Conservation (phyloP, 1,140 invertebrate genomes). For the Portunus trituberculatus region DNA sequence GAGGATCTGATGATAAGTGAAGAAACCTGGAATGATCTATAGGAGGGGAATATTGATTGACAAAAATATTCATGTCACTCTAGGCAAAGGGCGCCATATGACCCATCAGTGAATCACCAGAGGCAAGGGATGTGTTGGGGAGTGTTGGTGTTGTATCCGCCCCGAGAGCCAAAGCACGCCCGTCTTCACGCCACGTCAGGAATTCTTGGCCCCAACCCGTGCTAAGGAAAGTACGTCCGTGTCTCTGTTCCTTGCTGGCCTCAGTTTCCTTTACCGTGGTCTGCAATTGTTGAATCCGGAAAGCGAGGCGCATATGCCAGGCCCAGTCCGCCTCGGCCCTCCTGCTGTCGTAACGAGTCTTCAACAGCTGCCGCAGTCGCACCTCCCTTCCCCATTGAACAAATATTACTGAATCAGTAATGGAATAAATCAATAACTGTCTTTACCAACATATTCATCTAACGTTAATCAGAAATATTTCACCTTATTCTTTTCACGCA, state of each 20-base stretch:
- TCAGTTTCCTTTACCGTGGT: background rate
- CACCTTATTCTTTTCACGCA: too few species aligned
- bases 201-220: slow-evolving; percentile 64
- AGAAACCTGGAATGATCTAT: too few species aligned
- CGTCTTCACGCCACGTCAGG: slow-evolving; percentile 51
- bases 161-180: slow-evolving; percentile 39
- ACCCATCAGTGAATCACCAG: slow-evolving; percentile 28
- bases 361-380: slow-evolving; percentile 56
- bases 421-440: background rate
- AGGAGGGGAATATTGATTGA: background rate
- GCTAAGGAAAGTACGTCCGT: slow-evolving; percentile 43
- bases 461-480: too few species aligned
- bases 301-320: slow-evolving; percentile 69
- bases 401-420: background rate
- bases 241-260: background rate
- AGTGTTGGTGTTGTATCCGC: background rate
- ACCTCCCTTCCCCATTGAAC: slow-evolving; percentile 34
- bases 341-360: slow-evolving; percentile 63
- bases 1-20: too few species aligned
- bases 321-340: slow-evolving; percentile 70
- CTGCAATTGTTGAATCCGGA: slow-evolving; percentile 46
- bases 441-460: background rate
- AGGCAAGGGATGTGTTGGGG: slow-evolving; percentile 62
- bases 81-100: too few species aligned
- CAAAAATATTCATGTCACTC: too few species aligned